phyloP scores from a whole-genome alignment of 2,113 vertebrate species.

The Pandion haliaetus region DNA sequence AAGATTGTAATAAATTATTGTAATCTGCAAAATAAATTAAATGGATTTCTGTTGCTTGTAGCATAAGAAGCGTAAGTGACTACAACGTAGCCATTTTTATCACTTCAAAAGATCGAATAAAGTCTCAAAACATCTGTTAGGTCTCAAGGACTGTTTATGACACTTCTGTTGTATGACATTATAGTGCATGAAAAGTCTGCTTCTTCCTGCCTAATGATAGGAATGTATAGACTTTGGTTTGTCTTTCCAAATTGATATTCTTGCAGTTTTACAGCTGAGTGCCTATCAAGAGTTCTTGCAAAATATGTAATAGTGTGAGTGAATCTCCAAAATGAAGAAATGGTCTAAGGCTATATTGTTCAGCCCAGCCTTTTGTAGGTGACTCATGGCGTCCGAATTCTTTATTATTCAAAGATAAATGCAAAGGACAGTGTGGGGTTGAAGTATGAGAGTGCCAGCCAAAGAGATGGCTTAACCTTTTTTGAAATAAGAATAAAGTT shows the following conservation, averaged over 20 bases:
- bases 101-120: background rate
- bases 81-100: background rate
- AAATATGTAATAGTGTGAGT: background rate
- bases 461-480: background rate
- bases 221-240: background rate
- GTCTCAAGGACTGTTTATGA: background rate
- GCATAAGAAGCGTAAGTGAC: background rate
- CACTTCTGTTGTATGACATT: background rate
- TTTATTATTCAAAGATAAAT: background rate
- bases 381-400: background rate
- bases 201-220: background rate
- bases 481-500: background rate
- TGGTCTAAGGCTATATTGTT: background rate
- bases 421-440: background rate
- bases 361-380: background rate
- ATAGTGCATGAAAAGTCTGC: background rate
- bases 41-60: background rate
- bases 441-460: background rate
- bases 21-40: background rate
- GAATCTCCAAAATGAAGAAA: background rate
- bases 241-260: background rate
- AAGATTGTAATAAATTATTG: background rate
- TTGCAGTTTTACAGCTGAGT: background rate
- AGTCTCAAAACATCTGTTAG: background rate
- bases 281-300: background rate